Conservation (phyloP, 1,140 invertebrate species). For the Antheraea pernyi region DNA sequence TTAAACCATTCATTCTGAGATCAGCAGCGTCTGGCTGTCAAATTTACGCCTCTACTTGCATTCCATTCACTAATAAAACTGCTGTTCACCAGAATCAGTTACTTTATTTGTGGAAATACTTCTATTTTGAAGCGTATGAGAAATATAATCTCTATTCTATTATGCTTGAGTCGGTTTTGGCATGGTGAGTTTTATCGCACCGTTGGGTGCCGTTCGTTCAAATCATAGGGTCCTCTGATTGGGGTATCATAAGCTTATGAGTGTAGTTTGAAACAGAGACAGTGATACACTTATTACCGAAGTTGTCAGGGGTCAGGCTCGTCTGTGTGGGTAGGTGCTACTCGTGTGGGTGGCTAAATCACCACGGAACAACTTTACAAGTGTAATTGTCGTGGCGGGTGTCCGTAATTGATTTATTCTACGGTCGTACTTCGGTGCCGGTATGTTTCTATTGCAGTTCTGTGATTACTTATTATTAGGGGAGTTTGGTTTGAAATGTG, state of each 20-base stretch:
- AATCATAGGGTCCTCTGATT: slow-evolving; percentile 53
- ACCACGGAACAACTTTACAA: slow-evolving; percentile 51
- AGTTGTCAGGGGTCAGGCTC: slow-evolving; percentile 32
- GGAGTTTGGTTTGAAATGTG: slow-evolving; percentile 23
- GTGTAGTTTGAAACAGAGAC: slow-evolving; percentile 46
- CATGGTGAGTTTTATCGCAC: not conserved
- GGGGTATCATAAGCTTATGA: slow-evolving; percentile 53
- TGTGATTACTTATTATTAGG: slow-evolving; percentile 33
- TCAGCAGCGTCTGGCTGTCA: slow-evolving; percentile 15
- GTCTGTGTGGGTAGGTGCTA: slow-evolving; percentile 13
- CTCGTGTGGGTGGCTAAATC: slow-evolving; percentile 31
- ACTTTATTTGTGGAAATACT: slow-evolving; percentile 33
- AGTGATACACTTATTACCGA: slow-evolving; percentile 44
- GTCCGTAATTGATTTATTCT: slow-evolving; percentile 57
- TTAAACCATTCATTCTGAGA: too few species aligned
- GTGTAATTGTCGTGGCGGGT: slow-evolving; percentile 54
- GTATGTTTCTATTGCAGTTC: slow-evolving; percentile 24
- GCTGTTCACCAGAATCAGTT: not conserved
- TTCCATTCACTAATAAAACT: not conserved
- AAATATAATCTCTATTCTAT: not conserved
- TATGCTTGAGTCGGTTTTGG: not conserved
- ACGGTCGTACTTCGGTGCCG: slow-evolving; percentile 22
- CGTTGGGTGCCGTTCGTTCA: slow-evolving; percentile 21
- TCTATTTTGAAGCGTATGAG: not conserved
- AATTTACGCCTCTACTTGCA: slow-evolving; percentile 45